Evolutionary conservation across 2,113 vertebrate genomes (phyloP).

Genomic region (Ochotona curzoniae): DNA sequence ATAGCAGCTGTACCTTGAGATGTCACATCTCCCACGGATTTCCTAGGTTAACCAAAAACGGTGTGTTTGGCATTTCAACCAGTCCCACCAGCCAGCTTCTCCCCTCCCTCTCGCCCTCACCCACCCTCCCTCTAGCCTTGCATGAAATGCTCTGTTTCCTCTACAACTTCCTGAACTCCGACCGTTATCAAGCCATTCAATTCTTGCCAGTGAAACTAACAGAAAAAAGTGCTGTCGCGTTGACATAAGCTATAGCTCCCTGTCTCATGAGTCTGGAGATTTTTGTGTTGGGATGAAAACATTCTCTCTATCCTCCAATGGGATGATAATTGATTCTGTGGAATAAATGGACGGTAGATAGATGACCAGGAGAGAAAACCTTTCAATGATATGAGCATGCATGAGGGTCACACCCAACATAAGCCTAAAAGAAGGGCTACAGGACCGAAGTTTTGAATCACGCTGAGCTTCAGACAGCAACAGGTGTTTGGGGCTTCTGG

Average conservation of each 20-base stretch:
- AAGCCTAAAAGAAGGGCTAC: background rate
- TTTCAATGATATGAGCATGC: background rate
- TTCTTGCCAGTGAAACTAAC: background rate
- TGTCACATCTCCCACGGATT: background rate
- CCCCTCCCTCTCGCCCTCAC: background rate
- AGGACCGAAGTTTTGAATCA: background rate
- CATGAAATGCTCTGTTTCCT: background rate
- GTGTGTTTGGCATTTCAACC: background rate
- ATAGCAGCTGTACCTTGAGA: background rate
- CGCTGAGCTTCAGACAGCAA: background rate
- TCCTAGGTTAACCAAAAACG: background rate
- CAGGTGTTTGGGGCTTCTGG: too few relatives aligned
- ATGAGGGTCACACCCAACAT: background rate
- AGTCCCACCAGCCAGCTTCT: background rate
- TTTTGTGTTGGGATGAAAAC: background rate
- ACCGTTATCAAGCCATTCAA: background rate
- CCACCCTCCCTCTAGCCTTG: background rate
- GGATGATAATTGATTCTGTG: background rate
- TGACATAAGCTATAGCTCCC: background rate
- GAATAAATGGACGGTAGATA: background rate
- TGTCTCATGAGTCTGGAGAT: background rate
- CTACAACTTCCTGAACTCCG: background rate
- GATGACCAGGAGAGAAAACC: background rate
- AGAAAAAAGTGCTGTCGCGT: background rate
- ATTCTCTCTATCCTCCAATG: background rate